Conservation (phyloP, 2,797 vertebrate species). For the Notolepis coatsorum region DNA sequence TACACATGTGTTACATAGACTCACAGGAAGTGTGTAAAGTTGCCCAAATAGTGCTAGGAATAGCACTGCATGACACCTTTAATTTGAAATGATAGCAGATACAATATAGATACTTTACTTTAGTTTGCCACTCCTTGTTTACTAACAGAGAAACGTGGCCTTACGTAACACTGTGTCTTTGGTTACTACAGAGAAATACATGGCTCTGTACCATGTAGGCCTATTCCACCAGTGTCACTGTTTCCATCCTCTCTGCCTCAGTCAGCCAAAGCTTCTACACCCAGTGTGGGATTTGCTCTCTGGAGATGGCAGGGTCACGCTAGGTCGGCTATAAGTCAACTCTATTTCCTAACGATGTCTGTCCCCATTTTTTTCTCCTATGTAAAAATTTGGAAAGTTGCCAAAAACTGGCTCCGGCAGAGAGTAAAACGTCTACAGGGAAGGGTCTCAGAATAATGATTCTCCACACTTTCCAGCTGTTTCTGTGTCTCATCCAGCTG, state of each 20-base stretch:
- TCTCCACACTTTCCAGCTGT: constrained; percentile 61
- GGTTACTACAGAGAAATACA: not conserved
- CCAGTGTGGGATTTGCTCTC: not conserved
- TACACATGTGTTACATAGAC: no score
- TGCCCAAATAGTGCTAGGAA: no score
- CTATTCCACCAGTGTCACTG: constrained; percentile 17
- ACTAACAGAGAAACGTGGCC: not conserved
- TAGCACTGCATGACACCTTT: no score
- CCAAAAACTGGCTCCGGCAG: constrained; percentile 52
- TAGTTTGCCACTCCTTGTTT: no score
- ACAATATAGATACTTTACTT: no score
- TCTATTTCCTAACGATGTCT: constrained; percentile 58
- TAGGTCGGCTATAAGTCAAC: constrained; percentile 32
- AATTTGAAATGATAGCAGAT: no score
- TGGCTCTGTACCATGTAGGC: constrained; percentile 38
- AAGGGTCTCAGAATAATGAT: constrained; percentile 59
- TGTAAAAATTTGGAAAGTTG: constrained; percentile 52
- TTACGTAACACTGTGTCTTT: not conserved
- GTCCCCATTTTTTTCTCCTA: constrained; percentile 48
- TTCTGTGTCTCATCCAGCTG: constrained; percentile 59
- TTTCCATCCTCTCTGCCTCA: constrained; percentile 34
- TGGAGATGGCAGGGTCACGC: constrained; percentile 47
- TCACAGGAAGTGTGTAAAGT: no score
- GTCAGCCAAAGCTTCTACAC: not conserved
- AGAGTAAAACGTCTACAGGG: constrained; percentile 44